Evolutionary conservation across 2,113 vertebrate genomes (phyloP).

Genomic region (Charadrius vociferus): DNA sequence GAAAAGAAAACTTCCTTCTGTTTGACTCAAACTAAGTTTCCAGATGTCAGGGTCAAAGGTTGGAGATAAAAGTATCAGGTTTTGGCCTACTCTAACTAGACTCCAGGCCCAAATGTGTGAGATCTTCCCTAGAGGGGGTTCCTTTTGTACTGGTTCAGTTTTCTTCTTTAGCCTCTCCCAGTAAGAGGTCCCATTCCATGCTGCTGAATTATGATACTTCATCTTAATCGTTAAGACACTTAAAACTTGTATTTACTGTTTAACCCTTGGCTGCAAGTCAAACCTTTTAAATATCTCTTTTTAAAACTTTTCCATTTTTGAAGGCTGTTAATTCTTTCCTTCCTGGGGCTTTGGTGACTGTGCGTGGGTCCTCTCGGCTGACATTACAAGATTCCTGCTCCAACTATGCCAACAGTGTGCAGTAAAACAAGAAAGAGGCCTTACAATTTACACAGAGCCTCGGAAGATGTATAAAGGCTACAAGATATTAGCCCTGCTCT

Average conservation of each 20-base stretch:
- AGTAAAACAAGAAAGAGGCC: not conserved
- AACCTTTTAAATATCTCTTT: conserved; percentile 74
- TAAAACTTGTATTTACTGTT: conserved; percentile 75
- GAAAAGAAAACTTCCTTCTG: conserved; percentile 90
- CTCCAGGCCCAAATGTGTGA: conserved; percentile 78
- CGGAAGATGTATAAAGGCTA: not conserved
- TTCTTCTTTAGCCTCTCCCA: conserved; percentile 81
- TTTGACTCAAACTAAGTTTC: conserved; percentile 90
- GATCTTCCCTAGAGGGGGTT: conserved; percentile 85
- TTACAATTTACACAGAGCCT: not conserved
- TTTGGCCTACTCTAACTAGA: conserved; percentile 82
- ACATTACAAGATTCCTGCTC: conserved; percentile 23
- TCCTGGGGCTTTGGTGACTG: conserved; percentile 49
- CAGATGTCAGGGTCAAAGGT: conserved; percentile 96
- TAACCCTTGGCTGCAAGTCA: conserved; percentile 73
- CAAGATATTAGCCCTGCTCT: not conserved
- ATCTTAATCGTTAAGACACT: conserved; percentile 75
- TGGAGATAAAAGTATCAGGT: conserved; percentile 95
- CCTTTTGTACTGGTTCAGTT: conserved; percentile 77
- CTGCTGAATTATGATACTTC: conserved; percentile 83
- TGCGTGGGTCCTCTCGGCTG: conserved; percentile 33
- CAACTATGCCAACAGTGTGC: not conserved
- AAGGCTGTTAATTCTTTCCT: conserved; percentile 60
- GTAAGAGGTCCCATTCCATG: conserved; percentile 83
- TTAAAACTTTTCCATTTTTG: conserved; percentile 65